Percentiles rank a stretch among this genome's conserved stretches.
Evolutionary conservation across 1,140 invertebrate genomes (phyloP).

Genomic region (Asbolus verrucosus): DNA sequence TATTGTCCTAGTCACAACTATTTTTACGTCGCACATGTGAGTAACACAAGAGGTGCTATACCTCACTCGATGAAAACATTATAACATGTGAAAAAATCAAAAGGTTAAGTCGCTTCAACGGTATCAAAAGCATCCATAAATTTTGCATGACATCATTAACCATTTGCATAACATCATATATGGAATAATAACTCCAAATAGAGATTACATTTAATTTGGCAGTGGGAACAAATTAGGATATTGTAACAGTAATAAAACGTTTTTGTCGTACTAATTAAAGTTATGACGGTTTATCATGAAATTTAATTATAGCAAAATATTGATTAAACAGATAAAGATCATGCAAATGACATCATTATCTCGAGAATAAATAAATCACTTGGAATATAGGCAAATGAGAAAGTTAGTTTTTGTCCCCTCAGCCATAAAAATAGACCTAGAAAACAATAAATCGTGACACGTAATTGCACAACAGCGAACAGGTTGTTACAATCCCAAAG

Average conservation of each 20-base stretch:
- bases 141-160: too few relatives aligned
- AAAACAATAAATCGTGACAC: constrained; percentile 26
- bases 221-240: neutral
- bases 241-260: constrained; percentile 1
- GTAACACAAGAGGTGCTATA: too few relatives aligned
- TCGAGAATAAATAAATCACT: constrained; percentile 4
- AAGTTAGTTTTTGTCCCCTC: constrained; percentile 31
- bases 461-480: constrained; percentile 20
- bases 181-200: neutral
- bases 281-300: neutral
- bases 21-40: constrained; percentile 12
- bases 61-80: too few relatives aligned
- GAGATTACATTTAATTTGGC: neutral
- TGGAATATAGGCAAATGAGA: neutral
- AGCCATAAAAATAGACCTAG: constrained; percentile 39
- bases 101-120: too few relatives aligned
- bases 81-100: too few relatives aligned
- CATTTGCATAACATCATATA: neutral
- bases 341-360: constrained; percentile 1
- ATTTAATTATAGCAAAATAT: neutral
- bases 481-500: constrained; percentile 1
- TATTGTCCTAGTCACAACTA: constrained; percentile 18
- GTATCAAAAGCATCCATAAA: too few relatives aligned
- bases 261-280: neutral
- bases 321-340: constrained; percentile 5